phyloP scores from a whole-genome alignment of 2,888 invertebrate genomes.

The Eilema griseolum region DNA sequence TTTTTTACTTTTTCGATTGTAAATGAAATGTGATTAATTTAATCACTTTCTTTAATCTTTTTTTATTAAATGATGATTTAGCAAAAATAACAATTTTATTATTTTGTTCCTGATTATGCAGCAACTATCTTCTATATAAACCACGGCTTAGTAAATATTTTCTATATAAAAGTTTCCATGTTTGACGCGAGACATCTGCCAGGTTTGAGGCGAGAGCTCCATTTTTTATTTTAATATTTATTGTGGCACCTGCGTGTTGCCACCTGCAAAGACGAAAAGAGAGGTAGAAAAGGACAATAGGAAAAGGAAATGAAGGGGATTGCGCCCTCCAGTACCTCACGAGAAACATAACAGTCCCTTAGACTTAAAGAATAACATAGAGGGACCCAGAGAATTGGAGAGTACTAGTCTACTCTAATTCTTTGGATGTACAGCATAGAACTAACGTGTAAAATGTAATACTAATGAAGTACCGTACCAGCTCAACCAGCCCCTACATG shows the following conservation, averaged over 20 bases:
- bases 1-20: too few species aligned
- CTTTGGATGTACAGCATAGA: too few species aligned
- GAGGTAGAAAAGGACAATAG: not conserved
- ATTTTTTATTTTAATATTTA: not conserved
- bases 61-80: too few species aligned
- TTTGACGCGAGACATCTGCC: constrained; percentile 4
- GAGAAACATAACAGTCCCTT: not conserved
- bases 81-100: too few species aligned
- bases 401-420: too few species aligned
- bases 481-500: not conserved
- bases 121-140: not conserved
- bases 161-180: not conserved
- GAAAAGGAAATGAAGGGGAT: not conserved
- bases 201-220: not conserved
- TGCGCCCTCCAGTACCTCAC: not conserved
- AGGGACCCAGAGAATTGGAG: too few species aligned
- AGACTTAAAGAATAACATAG: too few species aligned
- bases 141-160: not conserved
- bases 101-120: not conserved
- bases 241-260: not conserved
- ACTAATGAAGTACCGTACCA: too few species aligned
- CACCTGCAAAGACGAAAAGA: not conserved
- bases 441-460: too few species aligned
- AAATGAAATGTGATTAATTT: too few species aligned
- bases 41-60: too few species aligned